These are phyloP conservation scores for Drosophila sordidula DNA, from an alignment of 2,888 invertebrate species.

Conservation along the genomic window DNA sequence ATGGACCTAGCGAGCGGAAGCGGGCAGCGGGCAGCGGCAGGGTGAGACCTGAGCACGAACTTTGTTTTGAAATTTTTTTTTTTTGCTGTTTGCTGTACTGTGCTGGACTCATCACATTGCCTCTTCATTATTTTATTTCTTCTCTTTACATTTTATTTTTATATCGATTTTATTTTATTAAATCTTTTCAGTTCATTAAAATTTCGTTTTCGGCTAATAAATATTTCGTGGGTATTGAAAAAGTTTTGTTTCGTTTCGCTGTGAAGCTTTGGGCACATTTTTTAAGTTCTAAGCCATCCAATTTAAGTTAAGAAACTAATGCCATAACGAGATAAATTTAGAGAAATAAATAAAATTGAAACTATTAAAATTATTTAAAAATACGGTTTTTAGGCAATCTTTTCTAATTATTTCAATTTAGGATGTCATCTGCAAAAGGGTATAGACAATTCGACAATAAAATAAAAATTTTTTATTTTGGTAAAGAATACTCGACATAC, in stretches of 20 bases:
- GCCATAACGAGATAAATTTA: too few relatives aligned
- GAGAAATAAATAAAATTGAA: not conserved
- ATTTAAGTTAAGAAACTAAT: not conserved
- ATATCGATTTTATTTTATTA: conserved; percentile 69
- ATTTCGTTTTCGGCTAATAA: conserved; percentile 84
- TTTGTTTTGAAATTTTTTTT: conserved; percentile 59
- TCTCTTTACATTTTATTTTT: conserved; percentile 53
- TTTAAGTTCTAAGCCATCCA: too few relatives aligned
- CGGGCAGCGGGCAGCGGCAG: not conserved
- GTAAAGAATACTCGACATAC: conserved; percentile 68
- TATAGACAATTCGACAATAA: conserved; percentile 30
- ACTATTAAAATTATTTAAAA: not conserved
- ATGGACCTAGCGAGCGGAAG: not conserved
- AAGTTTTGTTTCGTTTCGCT: conserved; percentile 23
- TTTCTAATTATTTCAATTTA: not conserved
- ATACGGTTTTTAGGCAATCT: not conserved
- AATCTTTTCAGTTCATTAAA: conserved; percentile 82
- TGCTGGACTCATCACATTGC: conserved; percentile 6
- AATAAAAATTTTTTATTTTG: conserved; percentile 28
- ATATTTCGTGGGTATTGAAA: conserved; percentile 65
- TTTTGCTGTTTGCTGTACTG: conserved; percentile 1
- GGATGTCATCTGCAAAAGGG: conserved; percentile 13
- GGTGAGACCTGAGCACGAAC: conserved; percentile 59
- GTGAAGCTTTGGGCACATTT: not conserved
- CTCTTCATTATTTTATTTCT: conserved; percentile 67